These are phyloP conservation scores for Squalus acanthias DNA, from an alignment of 2,797 vertebrate genomes.

Conservation along the genomic window DNA sequence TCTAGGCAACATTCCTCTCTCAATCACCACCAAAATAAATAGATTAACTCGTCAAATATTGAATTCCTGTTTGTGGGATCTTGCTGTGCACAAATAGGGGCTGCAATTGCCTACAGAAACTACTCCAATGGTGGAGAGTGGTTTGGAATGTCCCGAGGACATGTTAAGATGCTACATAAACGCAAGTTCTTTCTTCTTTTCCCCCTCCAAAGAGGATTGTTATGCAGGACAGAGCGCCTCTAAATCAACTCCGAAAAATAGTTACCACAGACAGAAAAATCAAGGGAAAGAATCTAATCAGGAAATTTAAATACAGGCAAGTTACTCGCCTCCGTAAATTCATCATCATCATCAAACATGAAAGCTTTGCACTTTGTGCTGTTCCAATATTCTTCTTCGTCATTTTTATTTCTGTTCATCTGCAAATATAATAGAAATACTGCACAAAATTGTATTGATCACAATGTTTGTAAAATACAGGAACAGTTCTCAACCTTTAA, in stretches of 20 bases:
- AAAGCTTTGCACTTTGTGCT: slow-evolving; percentile 86
- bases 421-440: slow-evolving; percentile 44
- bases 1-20: not conserved
- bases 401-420: slow-evolving; percentile 77
- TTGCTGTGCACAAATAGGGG: too few species aligned
- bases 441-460: not conserved
- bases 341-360: slow-evolving; percentile 89
- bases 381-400: slow-evolving; percentile 95
- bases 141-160: not conserved
- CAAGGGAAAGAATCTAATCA: not conserved
- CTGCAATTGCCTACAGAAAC: not conserved
- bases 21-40: not conserved
- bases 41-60: not conserved
- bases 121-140: not conserved
- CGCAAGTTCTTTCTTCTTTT: not conserved
- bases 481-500: not conserved
- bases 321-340: slow-evolving; percentile 65
- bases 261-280: not conserved
- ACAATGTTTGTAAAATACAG: not conserved
- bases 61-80: not conserved
- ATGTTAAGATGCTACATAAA: not conserved
- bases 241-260: not conserved
- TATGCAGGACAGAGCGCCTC: not conserved
- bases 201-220: not conserved
- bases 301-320: not conserved